phyloP scores from a whole-genome alignment of 2,113 vertebrate species.

The Rissa tridactyla region DNA sequence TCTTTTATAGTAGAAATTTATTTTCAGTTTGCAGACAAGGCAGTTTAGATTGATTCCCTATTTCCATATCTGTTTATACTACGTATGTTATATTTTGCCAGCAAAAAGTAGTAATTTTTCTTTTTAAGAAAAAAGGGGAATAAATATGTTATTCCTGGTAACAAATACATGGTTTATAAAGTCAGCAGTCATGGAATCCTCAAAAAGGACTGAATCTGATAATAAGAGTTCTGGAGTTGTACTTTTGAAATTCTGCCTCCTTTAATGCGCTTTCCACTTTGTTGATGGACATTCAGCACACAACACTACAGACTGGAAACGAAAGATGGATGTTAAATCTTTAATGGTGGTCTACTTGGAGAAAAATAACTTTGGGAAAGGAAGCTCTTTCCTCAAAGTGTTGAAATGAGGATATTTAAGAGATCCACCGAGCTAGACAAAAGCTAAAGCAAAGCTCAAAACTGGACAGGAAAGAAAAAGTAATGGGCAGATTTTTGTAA shows the following conservation, averaged over 20 bases:
- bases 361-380: background rate
- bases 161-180: background rate
- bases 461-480: background rate
- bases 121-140: background rate
- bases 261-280: background rate
- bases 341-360: background rate
- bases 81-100: background rate
- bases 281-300: background rate
- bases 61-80: background rate
- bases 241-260: background rate
- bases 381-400: background rate
- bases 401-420: background rate
- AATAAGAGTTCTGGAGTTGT: background rate
- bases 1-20: background rate
- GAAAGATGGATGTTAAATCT: background rate
- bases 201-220: background rate
- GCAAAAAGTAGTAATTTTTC: background rate
- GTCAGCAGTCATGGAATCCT: background rate
- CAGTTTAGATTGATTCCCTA: background rate
- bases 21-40: background rate
- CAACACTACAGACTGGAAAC: background rate
- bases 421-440: background rate
- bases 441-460: background rate
- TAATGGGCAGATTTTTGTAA: background rate
- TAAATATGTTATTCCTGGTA: background rate